Conservation (phyloP, 2,113 vertebrate genomes). For the Peucedramus taeniatus region DNA sequence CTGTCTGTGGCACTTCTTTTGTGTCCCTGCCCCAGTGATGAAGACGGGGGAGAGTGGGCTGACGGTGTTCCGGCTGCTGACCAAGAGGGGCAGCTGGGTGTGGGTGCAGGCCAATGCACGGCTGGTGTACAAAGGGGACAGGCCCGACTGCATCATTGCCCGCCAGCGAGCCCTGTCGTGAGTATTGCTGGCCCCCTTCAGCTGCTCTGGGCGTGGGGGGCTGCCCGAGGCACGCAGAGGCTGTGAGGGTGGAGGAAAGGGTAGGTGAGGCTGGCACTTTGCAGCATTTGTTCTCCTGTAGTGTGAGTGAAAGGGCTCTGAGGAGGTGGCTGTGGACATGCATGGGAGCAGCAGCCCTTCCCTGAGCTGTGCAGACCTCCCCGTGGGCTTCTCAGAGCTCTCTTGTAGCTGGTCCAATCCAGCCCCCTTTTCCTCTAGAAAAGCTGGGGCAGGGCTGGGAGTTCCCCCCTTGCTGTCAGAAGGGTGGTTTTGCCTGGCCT, state of each 20-base stretch:
- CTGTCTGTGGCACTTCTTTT: neutral
- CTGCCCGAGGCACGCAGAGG: fast-evolving
- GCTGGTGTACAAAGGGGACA: slow-evolving; percentile 76
- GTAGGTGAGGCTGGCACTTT: neutral
- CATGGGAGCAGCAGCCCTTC: neutral
- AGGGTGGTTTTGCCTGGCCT: neutral
- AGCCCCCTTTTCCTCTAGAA: neutral
- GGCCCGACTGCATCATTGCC: slow-evolving; percentile 78
- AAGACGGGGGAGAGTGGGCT: slow-evolving; percentile 78
- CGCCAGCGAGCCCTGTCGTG: slow-evolving; percentile 75
- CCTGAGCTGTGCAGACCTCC: neutral
- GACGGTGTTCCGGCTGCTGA: slow-evolving; percentile 77
- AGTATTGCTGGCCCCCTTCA: slow-evolving; percentile 12
- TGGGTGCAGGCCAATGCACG: slow-evolving; percentile 82
- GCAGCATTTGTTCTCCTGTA: neutral
- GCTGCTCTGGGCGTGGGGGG: fast-evolving
- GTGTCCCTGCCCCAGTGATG: slow-evolving; percentile 71
- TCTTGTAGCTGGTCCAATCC: neutral
- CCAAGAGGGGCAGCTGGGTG: slow-evolving; percentile 74
- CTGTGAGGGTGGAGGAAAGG: neutral
- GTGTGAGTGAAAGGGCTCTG: neutral
- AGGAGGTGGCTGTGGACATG: neutral
- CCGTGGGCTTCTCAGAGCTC: neutral
- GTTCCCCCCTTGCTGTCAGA: neutral
- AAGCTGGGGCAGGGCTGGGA: neutral